These are phyloP conservation scores for Microplitis deprimator DNA, from an alignment of 2,888 invertebrate species.

Conservation along the genomic window DNA sequence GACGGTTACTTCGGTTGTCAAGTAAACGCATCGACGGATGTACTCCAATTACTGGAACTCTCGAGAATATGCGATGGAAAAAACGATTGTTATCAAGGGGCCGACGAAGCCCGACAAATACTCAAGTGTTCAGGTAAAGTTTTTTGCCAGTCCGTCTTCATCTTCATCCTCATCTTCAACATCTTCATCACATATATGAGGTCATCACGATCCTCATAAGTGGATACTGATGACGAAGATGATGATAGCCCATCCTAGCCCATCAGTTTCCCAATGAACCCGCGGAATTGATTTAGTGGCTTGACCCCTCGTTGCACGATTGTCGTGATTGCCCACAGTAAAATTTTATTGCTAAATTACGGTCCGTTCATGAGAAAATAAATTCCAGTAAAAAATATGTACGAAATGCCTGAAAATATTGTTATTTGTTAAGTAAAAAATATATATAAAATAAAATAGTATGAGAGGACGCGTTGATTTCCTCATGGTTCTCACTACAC, in stretches of 20 bases:
- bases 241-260: neutral
- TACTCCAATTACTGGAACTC: constrained; percentile 94
- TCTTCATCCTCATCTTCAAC: neutral
- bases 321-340: constrained; percentile 48
- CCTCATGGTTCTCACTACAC: constrained; percentile 12
- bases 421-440: constrained; percentile 13
- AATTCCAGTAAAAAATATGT: neutral
- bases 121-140: constrained; percentile 91
- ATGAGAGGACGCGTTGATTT: constrained; percentile 33
- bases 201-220: neutral
- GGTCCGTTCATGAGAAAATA: constrained; percentile 16
- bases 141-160: neutral
- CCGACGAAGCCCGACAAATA: constrained; percentile 90
- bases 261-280: constrained; percentile 14
- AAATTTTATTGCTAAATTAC: constrained; percentile 42
- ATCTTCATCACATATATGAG: neutral
- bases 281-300: constrained; percentile 8
- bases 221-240: neutral
- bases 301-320: constrained; percentile 18
- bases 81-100: constrained; percentile 91
- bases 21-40: constrained; percentile 95
- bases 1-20: constrained; percentile 98
- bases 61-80: constrained; percentile 94
- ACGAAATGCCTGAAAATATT: constrained; percentile 18
- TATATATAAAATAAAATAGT: constrained; percentile 23